phyloP scores from a whole-genome alignment of 64 coral and sea anemone genomes.

The Montipora cactus region DNA sequence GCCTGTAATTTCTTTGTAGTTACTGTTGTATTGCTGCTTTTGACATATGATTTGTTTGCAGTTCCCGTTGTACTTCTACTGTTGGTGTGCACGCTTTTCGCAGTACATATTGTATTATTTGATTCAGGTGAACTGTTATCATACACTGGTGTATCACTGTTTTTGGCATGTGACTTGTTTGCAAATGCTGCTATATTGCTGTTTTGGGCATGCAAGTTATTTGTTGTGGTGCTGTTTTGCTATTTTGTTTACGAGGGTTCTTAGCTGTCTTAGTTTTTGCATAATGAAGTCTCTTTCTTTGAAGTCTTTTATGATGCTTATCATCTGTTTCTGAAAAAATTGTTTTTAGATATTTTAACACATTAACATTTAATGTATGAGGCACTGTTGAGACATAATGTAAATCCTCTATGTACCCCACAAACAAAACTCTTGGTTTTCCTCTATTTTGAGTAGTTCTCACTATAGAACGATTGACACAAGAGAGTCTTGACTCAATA shows the following conservation, averaged over 20 bases:
- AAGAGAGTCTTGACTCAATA: too few species aligned
- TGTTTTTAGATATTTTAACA: too few species aligned
- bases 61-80: not conserved
- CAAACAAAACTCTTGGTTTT: too few species aligned
- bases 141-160: slow-evolving; percentile 31
- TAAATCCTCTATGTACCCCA: too few species aligned
- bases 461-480: too few species aligned
- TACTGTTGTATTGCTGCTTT: slow-evolving; percentile 37
- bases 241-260: slow-evolving; percentile 38
- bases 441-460: too few species aligned
- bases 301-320: too few species aligned
- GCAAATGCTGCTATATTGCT: not conserved
- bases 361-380: too few species aligned
- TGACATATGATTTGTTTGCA: slow-evolving; percentile 36
- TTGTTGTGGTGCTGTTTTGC: slow-evolving; percentile 43
- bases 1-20: slow-evolving; percentile 43
- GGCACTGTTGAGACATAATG: too few species aligned
- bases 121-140: slow-evolving; percentile 41
- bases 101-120: slow-evolving; percentile 52
- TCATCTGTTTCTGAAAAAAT: too few species aligned
- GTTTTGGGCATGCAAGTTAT: slow-evolving; percentile 40
- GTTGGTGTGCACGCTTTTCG: slow-evolving; percentile 34
- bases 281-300: too few species aligned
- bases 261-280: slow-evolving; percentile 29
- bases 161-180: not conserved